Evolutionary conservation across 1,140 invertebrate species (phyloP).

Genomic region (Drosophila aff.): DNA sequence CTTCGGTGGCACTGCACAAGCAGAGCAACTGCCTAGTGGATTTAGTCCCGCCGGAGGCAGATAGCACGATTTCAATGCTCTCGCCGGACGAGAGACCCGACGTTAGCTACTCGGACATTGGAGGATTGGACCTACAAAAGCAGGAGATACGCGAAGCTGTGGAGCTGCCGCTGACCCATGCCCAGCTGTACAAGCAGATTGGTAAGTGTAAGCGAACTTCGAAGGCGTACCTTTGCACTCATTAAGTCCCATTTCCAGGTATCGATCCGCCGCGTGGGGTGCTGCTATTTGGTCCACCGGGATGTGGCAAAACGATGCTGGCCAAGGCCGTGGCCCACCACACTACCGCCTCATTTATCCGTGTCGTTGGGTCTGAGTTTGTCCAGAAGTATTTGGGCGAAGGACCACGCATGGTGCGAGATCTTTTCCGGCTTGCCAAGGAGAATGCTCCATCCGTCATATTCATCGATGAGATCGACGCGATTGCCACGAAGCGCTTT

Average conservation of each 20-base stretch:
- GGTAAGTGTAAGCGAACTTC: constrained; percentile 64
- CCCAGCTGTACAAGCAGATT: constrained; percentile 99
- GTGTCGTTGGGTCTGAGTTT: constrained; percentile 99
- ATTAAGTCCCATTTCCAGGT: constrained; percentile 13
- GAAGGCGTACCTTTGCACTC: neutral
- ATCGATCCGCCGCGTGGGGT: constrained; percentile 99
- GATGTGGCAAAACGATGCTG: constrained; percentile 98
- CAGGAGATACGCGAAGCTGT: constrained; percentile 99
- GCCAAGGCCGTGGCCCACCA: constrained; percentile 99
- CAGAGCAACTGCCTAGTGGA: constrained; percentile 99
- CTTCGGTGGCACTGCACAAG: constrained; percentile 98
- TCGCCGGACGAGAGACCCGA: constrained; percentile 99
- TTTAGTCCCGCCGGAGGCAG: constrained; percentile 98
- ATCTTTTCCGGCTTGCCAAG: constrained; percentile 99
- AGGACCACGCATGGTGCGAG: constrained; percentile 99
- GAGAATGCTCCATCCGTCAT: constrained; percentile 99
- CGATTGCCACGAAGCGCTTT: constrained; percentile 99
- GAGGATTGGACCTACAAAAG: constrained; percentile 99
- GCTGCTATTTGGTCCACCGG: constrained; percentile 99
- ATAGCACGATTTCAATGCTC: constrained; percentile 97
- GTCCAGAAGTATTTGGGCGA: constrained; percentile 99
- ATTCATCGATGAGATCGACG: constrained; percentile 99
- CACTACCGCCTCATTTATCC: constrained; percentile 99
- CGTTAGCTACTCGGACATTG: constrained; percentile 98
- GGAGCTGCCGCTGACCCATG: constrained; percentile 98